Conservation (phyloP, 2,888 invertebrate species). For the Argyresthia goedartella region DNA sequence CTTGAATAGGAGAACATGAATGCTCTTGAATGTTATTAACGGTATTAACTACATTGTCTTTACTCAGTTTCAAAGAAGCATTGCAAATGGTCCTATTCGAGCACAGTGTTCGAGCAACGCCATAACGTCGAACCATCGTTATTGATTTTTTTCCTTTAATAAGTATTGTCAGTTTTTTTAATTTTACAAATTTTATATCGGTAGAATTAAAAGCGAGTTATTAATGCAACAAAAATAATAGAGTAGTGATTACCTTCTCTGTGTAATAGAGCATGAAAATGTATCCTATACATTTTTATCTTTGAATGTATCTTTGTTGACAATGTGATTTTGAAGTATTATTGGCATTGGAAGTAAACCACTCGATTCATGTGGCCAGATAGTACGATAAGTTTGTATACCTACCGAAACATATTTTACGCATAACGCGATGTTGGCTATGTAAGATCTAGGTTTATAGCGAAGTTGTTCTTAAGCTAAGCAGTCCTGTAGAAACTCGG, state of each 20-base stretch:
- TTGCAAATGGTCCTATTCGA: background rate
- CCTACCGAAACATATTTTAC: background rate
- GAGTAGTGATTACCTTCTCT: no score
- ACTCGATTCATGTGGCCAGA: background rate
- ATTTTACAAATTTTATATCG: no score
- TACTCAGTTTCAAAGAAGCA: background rate
- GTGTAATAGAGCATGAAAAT: no score
- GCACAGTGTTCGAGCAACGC: background rate
- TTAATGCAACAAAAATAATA: no score
- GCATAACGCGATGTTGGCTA: background rate
- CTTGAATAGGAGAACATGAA: background rate
- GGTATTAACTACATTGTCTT: background rate
- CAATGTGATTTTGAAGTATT: background rate
- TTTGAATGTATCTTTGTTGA: background rate
- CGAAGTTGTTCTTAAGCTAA: background rate
- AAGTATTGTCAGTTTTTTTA: no score
- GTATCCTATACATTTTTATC: no score
- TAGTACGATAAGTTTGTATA: background rate
- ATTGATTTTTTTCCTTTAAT: no score
- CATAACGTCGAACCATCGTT: no score
- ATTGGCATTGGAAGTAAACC: background rate
- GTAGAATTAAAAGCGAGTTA: no score
- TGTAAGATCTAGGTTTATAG: background rate
- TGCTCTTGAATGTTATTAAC: conserved; percentile 1
- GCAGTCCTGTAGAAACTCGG: background rate